Evolutionary conservation across 2,113 vertebrate genomes (phyloP), one percentile per base, ranked within the genome.

Genomic region (Diglossa brunneiventris): DNA sequence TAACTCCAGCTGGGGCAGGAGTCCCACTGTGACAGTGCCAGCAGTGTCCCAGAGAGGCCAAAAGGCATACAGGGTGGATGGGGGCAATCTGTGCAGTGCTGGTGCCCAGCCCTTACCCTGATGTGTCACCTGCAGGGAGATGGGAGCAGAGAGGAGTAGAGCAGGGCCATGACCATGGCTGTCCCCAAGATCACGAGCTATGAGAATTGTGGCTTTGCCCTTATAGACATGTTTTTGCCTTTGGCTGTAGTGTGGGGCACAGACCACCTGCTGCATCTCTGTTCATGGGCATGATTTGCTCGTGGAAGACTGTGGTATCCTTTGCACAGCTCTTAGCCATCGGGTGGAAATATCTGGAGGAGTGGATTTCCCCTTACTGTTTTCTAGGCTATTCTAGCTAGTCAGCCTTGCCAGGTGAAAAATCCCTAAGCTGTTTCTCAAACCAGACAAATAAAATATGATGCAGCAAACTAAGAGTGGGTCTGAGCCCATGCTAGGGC

Each of bases 261-360:
- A 10, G 52, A 16, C 3, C 13, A 27, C n/a, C 27, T 1, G 2
- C 20, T 26, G 1, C 11, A 37, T 21, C 26, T 35, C 13, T 24
- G 4, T 50, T 50, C 0, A 0, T 4, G 20, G 33, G n/a, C 33
- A 31, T 0, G 0, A 26, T 59, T 79, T 64, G 9, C 49, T 73
- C 0, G 0, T 44, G 67, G 27, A 30, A 86, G 47, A 2, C 20
- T 61, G 35, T 20, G n/a, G 31, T 42, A 23, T n/a, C 2, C 2
- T 59, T 82, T 68, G 44, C n/a, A 55, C 14, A 90, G 18, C 30
- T 55, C 39, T 46, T 49, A 42, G 23, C 28, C 12, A 22, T 49
- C 33, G 14, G 41, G 14, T 66, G 19, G n/a, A 41, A 64, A 61
- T 52, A 49, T 4, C 33, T 28, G 6, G 26, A 22, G 17, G 8